Evolutionary conservation across 2,113 vertebrate genomes (phyloP), one percentile per base, ranked within the genome.

Genomic region (Festucalex cinctus): DNA sequence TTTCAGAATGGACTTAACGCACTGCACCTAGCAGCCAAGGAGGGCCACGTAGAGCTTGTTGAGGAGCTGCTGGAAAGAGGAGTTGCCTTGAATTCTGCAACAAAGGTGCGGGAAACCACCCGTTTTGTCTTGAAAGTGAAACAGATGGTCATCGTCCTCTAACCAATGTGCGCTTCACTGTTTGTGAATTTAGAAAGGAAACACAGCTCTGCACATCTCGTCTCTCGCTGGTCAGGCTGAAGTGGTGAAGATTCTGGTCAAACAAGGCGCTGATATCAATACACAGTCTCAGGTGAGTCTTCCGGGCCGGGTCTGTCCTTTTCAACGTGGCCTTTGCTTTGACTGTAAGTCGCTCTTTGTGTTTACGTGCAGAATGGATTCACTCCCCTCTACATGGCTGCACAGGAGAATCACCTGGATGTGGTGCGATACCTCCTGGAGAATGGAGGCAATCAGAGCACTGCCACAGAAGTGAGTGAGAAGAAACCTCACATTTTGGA

Each of bases 391-490:
- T 99, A 99, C 77, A 99, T 99, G 97, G 97, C 97, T 9, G 93
- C 97, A 66, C 97, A 99, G 88, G 97, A 99, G 89, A 99, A 99
- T 83, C 97, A 99, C 82, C 88, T 96, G 35, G 95, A 98, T 32
- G 96, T 99, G 74, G 97, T 99, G 24, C 94, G 95, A 19, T 98
- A 95, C 76, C 91, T 99, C 49, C 88, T 99, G 76, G 96, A 99
- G 84, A 98, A 95, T 24, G 97, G 97, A 80, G 96, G 95, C 79
- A 99, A 98, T 88, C 97, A 99, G 92, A 98, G 97, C 90, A 97
- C 95, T 0, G 97, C 97, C 59, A 99, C 97, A 1, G 97, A 98
- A 95, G 97, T 98, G 80, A 95, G 97, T 98, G 80, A 82, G 73
- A 14, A 26, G 51, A 24, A 5, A 26, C 13, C 3, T 19, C 48